Base-by-base conservation (phyloP, 2,797 vertebrate genomes). In the Alcedo atthis region DNA sequence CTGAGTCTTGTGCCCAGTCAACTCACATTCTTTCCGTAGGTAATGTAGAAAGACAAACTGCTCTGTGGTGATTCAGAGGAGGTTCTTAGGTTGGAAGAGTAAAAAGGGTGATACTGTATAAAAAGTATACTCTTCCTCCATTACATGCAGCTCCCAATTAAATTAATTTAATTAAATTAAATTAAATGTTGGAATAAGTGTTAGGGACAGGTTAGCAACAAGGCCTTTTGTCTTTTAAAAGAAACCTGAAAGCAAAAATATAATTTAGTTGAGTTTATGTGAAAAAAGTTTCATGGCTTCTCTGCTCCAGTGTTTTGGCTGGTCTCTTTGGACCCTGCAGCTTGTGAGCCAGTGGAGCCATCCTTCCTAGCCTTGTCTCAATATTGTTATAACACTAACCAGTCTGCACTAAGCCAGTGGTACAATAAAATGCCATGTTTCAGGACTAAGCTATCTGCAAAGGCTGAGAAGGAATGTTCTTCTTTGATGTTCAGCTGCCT, bases 401-500 rank as follows among this genome's bases (percentile, higher is more conserved):
- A 87, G 82, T 54, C 49, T 71, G 89, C 66, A 46, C 66, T 49
- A 75, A 82, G 43, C 40, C 69, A 64, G 30, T 9, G 6, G 26
- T 78, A 68, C 13, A 91, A 68, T 79, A 84, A 94, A 93, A 91
- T 78, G 82, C 11, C 42, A 10, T 40, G 32, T 87, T 87, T 89
- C 46, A 68, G 30, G 16, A 11, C 33, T 92, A 37, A 89, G 42
- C 81, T 89, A 87, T 91, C 87, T 91, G 49, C 55, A 83, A 45
- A 58, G 46, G 14, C 45, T 80, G n/a, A 14, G 25, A 70, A 77
- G 33, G 76, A 94, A 92, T 83, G 43, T 54, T 75, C 68, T 74
- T 74, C 78, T 95, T 89, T 94, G 85, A 94, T 92, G 46, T 93
- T 85, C 8, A 7, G 15, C 62, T 69, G 26, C 33, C 28, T 75